Base-by-base conservation (phyloP, 2,888 invertebrate species). In the Xiphydria camelus region DNA sequence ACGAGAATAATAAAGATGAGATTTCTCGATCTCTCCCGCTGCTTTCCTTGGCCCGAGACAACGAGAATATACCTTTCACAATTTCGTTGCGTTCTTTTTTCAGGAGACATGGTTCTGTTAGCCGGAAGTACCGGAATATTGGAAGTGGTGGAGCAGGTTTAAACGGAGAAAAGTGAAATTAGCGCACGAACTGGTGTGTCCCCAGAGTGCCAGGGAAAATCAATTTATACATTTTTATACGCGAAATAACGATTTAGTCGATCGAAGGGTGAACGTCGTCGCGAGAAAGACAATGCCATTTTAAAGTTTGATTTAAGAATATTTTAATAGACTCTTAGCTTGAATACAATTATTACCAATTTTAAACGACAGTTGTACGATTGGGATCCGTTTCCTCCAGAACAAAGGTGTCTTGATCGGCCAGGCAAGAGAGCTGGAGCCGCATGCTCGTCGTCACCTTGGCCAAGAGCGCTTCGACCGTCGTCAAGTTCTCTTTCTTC, bases 401-500 rank as follows among this genome's bases (percentile, higher is more conserved):
- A n/a, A n/a, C n/a, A n/a, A n/a, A n/a, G n/a, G n/a, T n/a, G n/a
- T 29, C 14, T 7, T 29, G 47, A 42, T 52, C 59, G 29, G 57
- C 54, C 40, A 75, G 62, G 60, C 74, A 74, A 15, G 62, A 67
- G 34, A 75, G 47, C 43, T 75, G 75, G 12, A 75, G 53, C 51
- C 63, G 63, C 74, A 74, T 75, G 7, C 66, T 64, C 9, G 62
- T 58, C 18, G 57, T 57, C 2, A 71, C 67, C 62, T 73, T 73
- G 23, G 59, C 62, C 35, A 74, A 42, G 23, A 75, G 55, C 34
- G 67, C 58, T 17, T 73, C 71, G 49, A 75, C 61, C 20, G 67
- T 59, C 31, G 59, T 44, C 15, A 52, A 46, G 53, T 84, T 83
- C 63, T 83, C 84, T 53, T 82, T 82, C 10, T 70, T 78, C 59